phyloP scores from a whole-genome alignment of 2,113 vertebrate species.

The Bujurquina vittata region DNA sequence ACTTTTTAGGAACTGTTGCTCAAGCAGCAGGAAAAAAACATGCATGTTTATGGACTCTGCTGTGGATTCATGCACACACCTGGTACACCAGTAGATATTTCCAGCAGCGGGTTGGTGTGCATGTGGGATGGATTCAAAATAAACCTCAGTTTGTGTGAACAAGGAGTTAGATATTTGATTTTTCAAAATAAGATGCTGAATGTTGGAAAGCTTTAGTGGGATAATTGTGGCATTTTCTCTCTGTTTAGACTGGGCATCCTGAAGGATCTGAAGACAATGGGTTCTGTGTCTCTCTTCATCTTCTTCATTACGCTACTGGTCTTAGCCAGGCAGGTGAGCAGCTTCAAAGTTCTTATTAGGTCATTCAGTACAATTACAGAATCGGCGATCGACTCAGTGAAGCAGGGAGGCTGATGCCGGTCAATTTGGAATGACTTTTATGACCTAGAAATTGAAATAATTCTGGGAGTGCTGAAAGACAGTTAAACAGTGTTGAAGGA shows the following conservation, averaged over 20 bases:
- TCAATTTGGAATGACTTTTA: background rate
- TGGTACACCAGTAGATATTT: background rate
- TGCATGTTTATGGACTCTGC: background rate
- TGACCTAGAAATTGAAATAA: background rate
- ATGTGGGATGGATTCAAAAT: background rate
- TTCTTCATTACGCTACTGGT: slow-evolving; percentile 96
- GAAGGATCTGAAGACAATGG: slow-evolving; percentile 98
- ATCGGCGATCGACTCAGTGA: background rate
- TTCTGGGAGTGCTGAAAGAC: background rate
- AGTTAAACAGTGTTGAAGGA: slow-evolving; percentile 12
- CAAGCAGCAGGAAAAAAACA: rapidly evolving
- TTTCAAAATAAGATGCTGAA: background rate
- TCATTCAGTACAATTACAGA: background rate
- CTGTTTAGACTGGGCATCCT: slow-evolving; percentile 90
- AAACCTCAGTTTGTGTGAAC: background rate
- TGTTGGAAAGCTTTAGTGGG: background rate
- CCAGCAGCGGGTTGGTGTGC: background rate
- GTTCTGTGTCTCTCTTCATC: slow-evolving; percentile 94
- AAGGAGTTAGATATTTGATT: background rate
- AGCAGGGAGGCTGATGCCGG: background rate
- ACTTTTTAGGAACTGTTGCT: background rate
- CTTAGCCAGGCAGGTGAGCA: slow-evolving; percentile 94
- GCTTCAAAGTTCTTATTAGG: background rate
- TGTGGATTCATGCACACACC: background rate
- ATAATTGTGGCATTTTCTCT: background rate